Evolutionary conservation across 2,797 vertebrate species (phyloP).

Genomic region (Malacoraja senta): DNA sequence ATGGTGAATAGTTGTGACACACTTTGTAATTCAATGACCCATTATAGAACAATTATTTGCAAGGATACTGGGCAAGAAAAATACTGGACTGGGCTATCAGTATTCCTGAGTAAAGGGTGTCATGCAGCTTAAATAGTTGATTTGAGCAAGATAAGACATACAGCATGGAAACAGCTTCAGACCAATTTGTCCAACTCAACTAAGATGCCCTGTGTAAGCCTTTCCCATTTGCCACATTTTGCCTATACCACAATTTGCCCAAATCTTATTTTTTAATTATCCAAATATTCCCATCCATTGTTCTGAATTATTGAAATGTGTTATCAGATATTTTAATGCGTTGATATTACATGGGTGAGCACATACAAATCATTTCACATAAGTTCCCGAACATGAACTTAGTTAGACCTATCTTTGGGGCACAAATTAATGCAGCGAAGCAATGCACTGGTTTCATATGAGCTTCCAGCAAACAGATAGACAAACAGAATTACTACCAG

Average conservation of each 20-base stretch:
- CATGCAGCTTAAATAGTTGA: not conserved
- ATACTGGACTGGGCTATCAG: not conserved
- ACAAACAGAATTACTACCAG: not conserved
- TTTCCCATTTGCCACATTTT: no score
- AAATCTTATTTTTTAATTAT: no score
- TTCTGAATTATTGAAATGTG: not conserved
- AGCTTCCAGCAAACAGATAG: not conserved
- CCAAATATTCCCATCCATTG: no score
- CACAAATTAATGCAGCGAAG: not conserved
- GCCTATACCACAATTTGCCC: no score
- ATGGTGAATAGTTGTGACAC: not conserved
- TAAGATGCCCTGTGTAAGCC: no score
- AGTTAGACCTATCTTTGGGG: not conserved
- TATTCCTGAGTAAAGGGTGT: not conserved
- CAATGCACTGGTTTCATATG: not conserved
- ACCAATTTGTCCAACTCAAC: no score
- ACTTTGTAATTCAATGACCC: not conserved
- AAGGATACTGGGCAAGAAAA: not conserved
- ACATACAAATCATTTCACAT: not conserved
- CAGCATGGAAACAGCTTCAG: no score
- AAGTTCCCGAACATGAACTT: not conserved
- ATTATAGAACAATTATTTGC: not conserved
- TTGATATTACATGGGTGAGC: not conserved
- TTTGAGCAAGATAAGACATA: not conserved
- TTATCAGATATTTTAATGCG: not conserved